Percentiles rank a stretch among this genome's conserved stretches.
phyloP scores from a whole-genome alignment of 2,113 vertebrate genomes.

The Antigone vipio region DNA sequence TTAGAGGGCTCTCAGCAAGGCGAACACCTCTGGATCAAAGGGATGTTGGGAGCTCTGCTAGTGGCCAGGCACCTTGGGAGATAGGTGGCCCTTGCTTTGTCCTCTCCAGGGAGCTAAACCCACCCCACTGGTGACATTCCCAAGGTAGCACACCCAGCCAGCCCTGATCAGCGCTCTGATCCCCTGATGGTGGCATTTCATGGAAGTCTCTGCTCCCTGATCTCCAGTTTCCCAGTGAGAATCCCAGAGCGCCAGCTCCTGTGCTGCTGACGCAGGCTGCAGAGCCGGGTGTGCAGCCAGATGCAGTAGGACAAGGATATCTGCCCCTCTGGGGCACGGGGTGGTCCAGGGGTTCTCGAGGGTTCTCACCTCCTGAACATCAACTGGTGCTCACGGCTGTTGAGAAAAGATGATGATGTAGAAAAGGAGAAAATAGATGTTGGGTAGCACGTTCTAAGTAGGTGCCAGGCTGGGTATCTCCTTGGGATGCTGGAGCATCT shows the following conservation, averaged over 20 bases:
- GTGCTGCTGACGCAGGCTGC: not conserved
- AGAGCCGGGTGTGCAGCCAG: not conserved
- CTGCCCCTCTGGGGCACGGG: fast-evolving
- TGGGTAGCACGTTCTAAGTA: not conserved
- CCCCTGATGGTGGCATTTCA: fast-evolving
- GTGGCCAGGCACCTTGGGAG: not conserved
- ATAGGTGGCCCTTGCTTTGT: not conserved
- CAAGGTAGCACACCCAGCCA: fast-evolving
- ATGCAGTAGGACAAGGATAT: not conserved
- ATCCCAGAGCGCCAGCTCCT: not conserved
- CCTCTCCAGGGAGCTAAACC: not conserved
- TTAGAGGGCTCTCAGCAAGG: not conserved
- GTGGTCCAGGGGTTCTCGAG: not conserved
- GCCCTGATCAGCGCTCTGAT: not conserved
- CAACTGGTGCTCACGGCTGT: not conserved
- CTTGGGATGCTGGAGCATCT: not conserved
- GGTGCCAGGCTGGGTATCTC: not conserved
- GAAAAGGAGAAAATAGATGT: not conserved
- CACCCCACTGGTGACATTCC: not conserved
- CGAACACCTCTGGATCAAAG: conserved; percentile 41
- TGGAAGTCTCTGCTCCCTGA: not conserved
- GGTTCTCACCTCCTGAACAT: not conserved
- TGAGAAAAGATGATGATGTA: not conserved
- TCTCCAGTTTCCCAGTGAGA: not conserved
- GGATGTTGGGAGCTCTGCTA: not conserved